A percentile compares a stretch with the other conserved stretches of the same genome.
phyloP scores from a whole-genome alignment of 2,888 invertebrate species.

The Eilema sororculum region DNA sequence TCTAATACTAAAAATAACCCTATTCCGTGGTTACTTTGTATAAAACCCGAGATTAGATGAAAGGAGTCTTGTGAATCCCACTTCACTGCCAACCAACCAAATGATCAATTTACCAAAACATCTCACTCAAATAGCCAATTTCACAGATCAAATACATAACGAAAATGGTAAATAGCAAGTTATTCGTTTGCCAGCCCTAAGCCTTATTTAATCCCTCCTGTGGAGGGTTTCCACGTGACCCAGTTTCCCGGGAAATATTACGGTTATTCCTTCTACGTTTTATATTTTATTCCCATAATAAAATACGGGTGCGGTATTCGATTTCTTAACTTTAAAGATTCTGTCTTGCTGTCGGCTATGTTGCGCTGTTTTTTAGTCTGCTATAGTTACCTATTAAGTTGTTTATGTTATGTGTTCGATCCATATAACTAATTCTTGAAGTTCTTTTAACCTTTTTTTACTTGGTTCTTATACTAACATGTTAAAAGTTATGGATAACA shows the following conservation, averaged over 20 bases:
- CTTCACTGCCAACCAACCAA: neutral
- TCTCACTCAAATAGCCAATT: conserved; percentile 5
- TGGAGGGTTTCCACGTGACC: conserved; percentile 51
- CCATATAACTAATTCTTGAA: too few relatives aligned
- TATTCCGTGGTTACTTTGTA: neutral
- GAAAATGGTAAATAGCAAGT: conserved; percentile 25
- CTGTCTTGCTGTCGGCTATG: neutral
- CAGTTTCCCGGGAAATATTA: conserved; percentile 60
- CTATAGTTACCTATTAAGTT: neutral
- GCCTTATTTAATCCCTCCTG: conserved; percentile 45
- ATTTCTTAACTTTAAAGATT: conserved; percentile 27
- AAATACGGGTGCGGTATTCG: conserved; percentile 32
- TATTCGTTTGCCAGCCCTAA: conserved; percentile 38
- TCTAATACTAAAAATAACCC: neutral
- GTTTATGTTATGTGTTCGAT: neutral
- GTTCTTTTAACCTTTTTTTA: too few relatives aligned
- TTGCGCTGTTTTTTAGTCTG: neutral
- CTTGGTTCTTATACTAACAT: too few relatives aligned
- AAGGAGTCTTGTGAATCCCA: neutral
- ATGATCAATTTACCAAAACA: neutral
- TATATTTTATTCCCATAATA: conserved; percentile 45
- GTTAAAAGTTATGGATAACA: too few relatives aligned
- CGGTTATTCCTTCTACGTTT: conserved; percentile 48
- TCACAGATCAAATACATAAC: conserved; percentile 12
- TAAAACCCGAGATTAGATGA: neutral